Conservation (phyloP, 2,888 invertebrate species). For the Acleris holmiana region DNA sequence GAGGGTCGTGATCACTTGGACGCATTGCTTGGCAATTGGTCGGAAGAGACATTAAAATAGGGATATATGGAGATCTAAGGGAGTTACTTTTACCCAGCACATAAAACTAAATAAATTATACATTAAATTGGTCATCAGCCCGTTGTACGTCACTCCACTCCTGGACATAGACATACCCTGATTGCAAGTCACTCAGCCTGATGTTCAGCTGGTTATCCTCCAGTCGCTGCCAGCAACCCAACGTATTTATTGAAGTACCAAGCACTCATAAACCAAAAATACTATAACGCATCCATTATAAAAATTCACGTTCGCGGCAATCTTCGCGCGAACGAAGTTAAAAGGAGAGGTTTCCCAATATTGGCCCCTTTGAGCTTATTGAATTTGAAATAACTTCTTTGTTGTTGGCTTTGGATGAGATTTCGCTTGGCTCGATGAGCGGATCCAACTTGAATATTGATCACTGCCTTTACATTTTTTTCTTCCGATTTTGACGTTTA, state of each 20-base stretch:
- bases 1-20: too few species aligned
- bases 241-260: neutral
- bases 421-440: conserved; percentile 34
- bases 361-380: conserved; percentile 54
- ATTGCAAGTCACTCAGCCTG: too few species aligned
- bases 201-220: too few species aligned
- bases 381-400: conserved; percentile 56
- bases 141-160: too few species aligned
- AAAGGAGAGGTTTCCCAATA: conserved; percentile 52
- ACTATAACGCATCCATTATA: conserved; percentile 34
- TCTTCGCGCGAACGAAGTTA: conserved; percentile 51
- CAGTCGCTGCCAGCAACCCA: neutral
- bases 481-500: neutral
- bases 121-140: too few species aligned
- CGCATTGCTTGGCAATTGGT: too few species aligned
- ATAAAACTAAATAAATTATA: too few species aligned
- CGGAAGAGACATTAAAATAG: too few species aligned
- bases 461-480: conserved; percentile 17
- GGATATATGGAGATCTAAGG: too few species aligned
- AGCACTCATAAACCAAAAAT: conserved; percentile 1
- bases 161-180: too few species aligned
- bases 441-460: conserved; percentile 36
- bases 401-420: conserved; percentile 49
- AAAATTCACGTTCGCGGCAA: conserved; percentile 41
- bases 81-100: too few species aligned